These are phyloP conservation scores for Vespertilio murinus DNA, from an alignment of 2,797 vertebrate species.

Conservation along the genomic window DNA sequence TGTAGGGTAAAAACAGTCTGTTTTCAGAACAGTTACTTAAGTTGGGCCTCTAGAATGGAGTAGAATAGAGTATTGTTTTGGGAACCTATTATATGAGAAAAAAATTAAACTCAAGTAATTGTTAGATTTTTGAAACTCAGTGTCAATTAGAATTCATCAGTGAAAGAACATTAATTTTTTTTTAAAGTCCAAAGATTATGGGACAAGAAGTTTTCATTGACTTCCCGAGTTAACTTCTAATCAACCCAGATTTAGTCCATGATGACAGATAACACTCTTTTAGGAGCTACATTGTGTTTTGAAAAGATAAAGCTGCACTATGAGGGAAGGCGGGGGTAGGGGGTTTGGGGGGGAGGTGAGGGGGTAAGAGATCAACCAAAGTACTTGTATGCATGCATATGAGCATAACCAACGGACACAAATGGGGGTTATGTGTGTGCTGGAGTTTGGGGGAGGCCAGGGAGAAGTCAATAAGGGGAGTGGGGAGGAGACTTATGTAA, in stretches of 20 bases:
- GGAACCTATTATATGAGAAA: conserved; percentile 38
- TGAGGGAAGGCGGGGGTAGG: too few species aligned
- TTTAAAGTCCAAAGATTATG: background rate
- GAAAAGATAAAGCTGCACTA: background rate
- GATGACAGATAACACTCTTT: background rate
- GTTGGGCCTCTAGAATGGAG: background rate
- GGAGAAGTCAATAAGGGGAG: too few species aligned
- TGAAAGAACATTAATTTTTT: conserved; percentile 57
- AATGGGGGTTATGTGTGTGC: too few species aligned
- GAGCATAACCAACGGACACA: too few species aligned
- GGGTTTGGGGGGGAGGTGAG: too few species aligned
- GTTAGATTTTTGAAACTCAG: conserved; percentile 52
- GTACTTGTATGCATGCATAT: too few species aligned
- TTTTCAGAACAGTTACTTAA: conserved; percentile 47
- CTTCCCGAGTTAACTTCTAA: conserved; percentile 19
- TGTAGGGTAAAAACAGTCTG: background rate
- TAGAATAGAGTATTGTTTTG: conserved; percentile 39
- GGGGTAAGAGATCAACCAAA: too few species aligned
- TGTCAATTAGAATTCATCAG: conserved; percentile 14
- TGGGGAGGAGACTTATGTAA: too few species aligned
- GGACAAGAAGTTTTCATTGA: background rate
- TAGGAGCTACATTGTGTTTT: conserved; percentile 55
- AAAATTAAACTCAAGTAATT: conserved; percentile 56
- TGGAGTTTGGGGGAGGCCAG: too few species aligned
- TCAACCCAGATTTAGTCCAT: conserved; percentile 17